Conservation (phyloP, 2,888 invertebrate species). For the Plebejus argus region DNA sequence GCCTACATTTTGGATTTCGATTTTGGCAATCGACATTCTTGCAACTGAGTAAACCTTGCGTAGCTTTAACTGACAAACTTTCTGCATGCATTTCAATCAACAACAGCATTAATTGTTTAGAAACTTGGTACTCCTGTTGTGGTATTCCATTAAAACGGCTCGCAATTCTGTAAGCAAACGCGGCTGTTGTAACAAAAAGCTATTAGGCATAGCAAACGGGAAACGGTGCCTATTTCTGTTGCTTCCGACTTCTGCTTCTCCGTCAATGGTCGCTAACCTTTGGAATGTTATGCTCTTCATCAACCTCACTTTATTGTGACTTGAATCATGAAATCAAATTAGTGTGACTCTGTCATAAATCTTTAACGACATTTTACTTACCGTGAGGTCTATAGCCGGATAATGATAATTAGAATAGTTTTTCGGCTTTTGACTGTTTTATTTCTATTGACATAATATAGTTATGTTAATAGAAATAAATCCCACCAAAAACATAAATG, state of each 20-base stretch:
- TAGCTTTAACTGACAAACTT: neutral
- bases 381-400: too few species aligned
- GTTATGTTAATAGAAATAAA: too few species aligned
- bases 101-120: neutral
- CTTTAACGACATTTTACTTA: too few species aligned
- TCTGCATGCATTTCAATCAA: neutral
- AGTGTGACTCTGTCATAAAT: neutral
- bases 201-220: conserved; percentile 34
- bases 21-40: too few species aligned
- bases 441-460: too few species aligned
- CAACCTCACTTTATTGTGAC: neutral
- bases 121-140: neutral
- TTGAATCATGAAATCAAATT: neutral
- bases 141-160: conserved; percentile 14
- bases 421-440: too few species aligned
- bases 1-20: too few species aligned
- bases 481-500: too few species aligned
- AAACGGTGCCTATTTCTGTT: conserved; percentile 41
- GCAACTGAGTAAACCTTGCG: too few species aligned
- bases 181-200: conserved; percentile 23
- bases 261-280: conserved; percentile 27
- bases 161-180: conserved; percentile 26
- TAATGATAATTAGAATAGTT: too few species aligned
- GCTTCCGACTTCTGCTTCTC: conserved; percentile 40
- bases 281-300: neutral